Evolutionary conservation across 2,797 vertebrate genomes (phyloP), one percentile per base, ranked within the genome.

Genomic region (Crenuchus spilurus): DNA sequence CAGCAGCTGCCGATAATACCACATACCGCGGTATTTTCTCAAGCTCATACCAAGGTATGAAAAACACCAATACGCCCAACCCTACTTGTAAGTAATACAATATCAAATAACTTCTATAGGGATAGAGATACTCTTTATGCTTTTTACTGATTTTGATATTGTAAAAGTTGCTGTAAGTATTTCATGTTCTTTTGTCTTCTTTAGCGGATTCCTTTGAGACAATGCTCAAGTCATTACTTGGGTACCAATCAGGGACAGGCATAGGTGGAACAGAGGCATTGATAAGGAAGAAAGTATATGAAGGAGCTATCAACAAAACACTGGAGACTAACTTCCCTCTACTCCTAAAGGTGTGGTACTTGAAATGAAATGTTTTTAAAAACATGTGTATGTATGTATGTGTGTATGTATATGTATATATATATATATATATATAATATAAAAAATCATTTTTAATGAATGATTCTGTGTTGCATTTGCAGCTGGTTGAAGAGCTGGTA

Each of bases 131-230:
- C 33, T 35, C 8, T 35, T 35, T 35, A 35, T 35, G 33, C 8
- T 35, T 3, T 35, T 35, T 2, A 46, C 9, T 7, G 1, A 30
- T 24, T 33, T 16, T 33, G 16, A 7, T 55, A 1, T 9, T 55
- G 28, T 55, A n/a, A n/a, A n/a, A n/a, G n/a, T 10, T 20, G 6
- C 11, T 30, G n/a, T 44, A 37, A 24, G 30, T 65, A 13, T 26
- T 41, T 18, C 6, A 18, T 65, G 39, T 22, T 49, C 18, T 33
- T 63, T 67, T 33, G 22, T 42, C 74, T 39, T 58, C 51, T 90
- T 70, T 78, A 99, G 97, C 89, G 35, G 95, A 98, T 89, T 95
- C 96, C 18, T 99, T 99, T 89, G 96, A 98, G 87, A 98, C 94
- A 1, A 97, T 99, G 94, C 91, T 99, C 63, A 98, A 99, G 87